phyloP scores from a whole-genome alignment of 2,888 invertebrate species.

The Tinea trinotella region DNA sequence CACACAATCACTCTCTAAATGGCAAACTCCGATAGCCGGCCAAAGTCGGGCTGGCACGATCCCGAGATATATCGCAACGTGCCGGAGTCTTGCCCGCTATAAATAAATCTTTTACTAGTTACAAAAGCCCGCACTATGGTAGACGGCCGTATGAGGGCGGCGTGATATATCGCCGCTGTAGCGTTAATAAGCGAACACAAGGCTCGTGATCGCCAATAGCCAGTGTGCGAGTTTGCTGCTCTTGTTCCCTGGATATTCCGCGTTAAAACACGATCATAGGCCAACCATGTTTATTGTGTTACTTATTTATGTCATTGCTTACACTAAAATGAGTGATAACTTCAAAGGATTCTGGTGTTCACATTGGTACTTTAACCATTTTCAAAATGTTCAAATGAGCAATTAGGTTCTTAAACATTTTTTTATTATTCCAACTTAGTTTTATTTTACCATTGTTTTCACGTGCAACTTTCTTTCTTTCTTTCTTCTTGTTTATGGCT shows the following conservation, averaged over 20 bases:
- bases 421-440: too few relatives aligned
- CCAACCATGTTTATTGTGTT: constrained; percentile 1
- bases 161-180: constrained; percentile 67
- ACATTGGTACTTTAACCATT: too few relatives aligned
- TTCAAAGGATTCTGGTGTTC: too few relatives aligned
- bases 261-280: constrained; percentile 29
- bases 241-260: not conserved
- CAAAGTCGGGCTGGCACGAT: constrained; percentile 46
- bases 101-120: constrained; percentile 67
- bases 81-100: constrained; percentile 34
- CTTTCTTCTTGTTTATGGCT: too few relatives aligned
- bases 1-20: constrained; percentile 44
- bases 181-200: constrained; percentile 68
- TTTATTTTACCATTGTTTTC: too few relatives aligned
- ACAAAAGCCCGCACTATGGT: constrained; percentile 29
- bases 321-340: too few relatives aligned
- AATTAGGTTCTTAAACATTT: too few relatives aligned
- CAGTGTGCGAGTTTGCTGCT: constrained; percentile 27
- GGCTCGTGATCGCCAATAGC: constrained; percentile 67
- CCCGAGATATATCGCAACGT: constrained; percentile 47
- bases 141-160: constrained; percentile 50
- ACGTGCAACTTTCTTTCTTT: too few relatives aligned
- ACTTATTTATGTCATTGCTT: not conserved
- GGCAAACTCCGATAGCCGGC: constrained; percentile 36
- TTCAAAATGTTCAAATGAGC: too few relatives aligned